A percentile compares a stretch with the other conserved stretches of the same genome.
Evolutionary conservation across 2,113 vertebrate species (phyloP).

Genomic region (Hiodon alosoides): DNA sequence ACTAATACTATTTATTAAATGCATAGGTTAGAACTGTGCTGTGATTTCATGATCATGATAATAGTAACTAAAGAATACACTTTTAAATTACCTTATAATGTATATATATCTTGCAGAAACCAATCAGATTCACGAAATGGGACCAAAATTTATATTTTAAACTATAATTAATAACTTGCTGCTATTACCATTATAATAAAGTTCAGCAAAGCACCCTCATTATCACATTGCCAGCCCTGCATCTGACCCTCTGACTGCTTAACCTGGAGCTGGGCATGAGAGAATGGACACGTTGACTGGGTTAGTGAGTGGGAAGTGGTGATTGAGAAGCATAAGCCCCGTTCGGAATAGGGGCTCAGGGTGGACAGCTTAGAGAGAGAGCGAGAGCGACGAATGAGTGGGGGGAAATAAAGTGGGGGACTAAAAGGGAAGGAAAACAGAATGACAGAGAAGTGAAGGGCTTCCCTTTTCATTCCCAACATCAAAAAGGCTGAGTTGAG

Average conservation of each 20-base stretch:
- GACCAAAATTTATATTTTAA: neutral
- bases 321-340: conserved; percentile 27
- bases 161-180: conserved; percentile 8
- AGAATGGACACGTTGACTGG: conserved; percentile 8
- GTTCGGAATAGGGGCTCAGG: conserved; percentile 20
- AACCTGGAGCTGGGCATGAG: neutral
- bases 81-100: too few relatives aligned
- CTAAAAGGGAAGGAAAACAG: conserved; percentile 22
- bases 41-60: too few relatives aligned
- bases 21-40: too few relatives aligned
- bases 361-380: conserved; percentile 28
- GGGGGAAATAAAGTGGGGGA: conserved; percentile 15
- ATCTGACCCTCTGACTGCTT: neutral
- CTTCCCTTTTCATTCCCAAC: conserved; percentile 33
- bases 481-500: conserved; percentile 34
- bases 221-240: conserved; percentile 2
- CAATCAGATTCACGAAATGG: too few relatives aligned
- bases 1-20: too few relatives aligned
- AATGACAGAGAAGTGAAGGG: conserved; percentile 13
- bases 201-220: neutral
- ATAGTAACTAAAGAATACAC: too few relatives aligned
- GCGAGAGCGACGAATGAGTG: conserved; percentile 22
- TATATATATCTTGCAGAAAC: too few relatives aligned
- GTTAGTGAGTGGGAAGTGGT: conserved; percentile 28
- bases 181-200: neutral